phyloP scores from a whole-genome alignment of 2,888 invertebrate species.

The Abscondita cerata region DNA sequence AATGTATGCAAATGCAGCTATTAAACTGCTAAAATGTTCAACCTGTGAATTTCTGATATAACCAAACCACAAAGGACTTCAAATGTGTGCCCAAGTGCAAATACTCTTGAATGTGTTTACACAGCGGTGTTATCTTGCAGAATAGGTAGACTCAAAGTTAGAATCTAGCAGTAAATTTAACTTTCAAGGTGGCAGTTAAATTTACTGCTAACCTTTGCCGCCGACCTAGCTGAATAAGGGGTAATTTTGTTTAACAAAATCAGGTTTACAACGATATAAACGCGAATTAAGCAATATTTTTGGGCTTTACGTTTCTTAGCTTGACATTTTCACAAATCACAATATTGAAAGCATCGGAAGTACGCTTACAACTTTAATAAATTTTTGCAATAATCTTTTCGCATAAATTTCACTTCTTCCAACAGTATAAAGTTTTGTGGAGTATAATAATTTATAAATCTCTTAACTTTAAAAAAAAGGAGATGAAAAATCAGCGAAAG shows the following conservation, averaged over 20 bases:
- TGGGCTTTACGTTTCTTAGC: constrained; percentile 12
- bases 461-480: neutral
- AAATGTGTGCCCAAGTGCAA: constrained; percentile 27
- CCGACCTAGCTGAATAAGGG: constrained; percentile 22
- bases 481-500: no score
- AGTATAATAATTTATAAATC: constrained; percentile 9
- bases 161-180: constrained; percentile 22
- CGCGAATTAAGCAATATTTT: constrained; percentile 16
- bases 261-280: constrained; percentile 18
- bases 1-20: constrained; percentile 32
- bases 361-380: neutral
- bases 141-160: constrained; percentile 24
- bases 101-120: constrained; percentile 27
- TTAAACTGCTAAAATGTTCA: constrained; percentile 19
- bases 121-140: constrained; percentile 26
- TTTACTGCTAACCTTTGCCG: constrained; percentile 19
- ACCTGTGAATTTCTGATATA: constrained; percentile 18
- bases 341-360: constrained; percentile 6
- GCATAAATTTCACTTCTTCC: constrained; percentile 10
- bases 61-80: constrained; percentile 25
- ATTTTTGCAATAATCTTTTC: constrained; percentile 6
- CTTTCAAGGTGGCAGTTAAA: constrained; percentile 22
- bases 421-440: constrained; percentile 1
- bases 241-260: constrained; percentile 22
- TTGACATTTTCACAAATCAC: constrained; percentile 17